Base-by-base conservation (phyloP, 2,113 vertebrate genomes). In the Parotia lawesii region DNA sequence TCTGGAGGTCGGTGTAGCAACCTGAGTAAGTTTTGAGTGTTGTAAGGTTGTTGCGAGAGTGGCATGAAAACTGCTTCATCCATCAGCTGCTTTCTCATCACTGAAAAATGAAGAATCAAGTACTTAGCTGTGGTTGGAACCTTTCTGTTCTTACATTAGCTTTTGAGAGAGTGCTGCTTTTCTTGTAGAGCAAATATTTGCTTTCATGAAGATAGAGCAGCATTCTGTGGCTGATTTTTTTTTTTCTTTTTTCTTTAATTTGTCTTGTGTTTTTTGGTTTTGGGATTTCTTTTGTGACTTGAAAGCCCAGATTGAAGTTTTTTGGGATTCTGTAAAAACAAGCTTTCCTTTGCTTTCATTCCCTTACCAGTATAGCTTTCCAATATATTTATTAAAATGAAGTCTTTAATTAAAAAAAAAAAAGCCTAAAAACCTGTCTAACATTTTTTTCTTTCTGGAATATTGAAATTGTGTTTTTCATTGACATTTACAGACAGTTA, bases 401-500 rank as follows among this genome's bases (percentile, higher is more conserved):
- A 50, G 24, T 44, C 5, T 60, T 74, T 22, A n/a, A 58, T 58
- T 10, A 28, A 37, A 22, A 38, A 21, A 48, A 44, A 53, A 16
- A 44, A 24, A 27, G 4, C 9, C 5, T 67, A 54, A 67, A 83
- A 75, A 3, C 23, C 13, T 60, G 9, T 5, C 2, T 60, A 74
- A 25, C 12, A 10, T 37, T 75, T 65, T 61, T 65, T 80, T 47
- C 5, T 56, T 44, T 75, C 33, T 77, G 35, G 24, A 87, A 31
- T 79, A 80, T 23, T 57, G 28, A 87, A 80, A 51, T 40, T 38
- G 29, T 71, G 8, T 22, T 66, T 66, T 79, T 44, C 45, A 44
- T 35, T 85, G 17, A 18, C 51, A 57, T 44, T 89, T 94, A 62
- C n/a, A 35, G 57, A n/a, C 38, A 67, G 69, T 74, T 85, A 87